Conservation (phyloP, 2,113 vertebrate species). For the Pelodiscus sinensis region DNA sequence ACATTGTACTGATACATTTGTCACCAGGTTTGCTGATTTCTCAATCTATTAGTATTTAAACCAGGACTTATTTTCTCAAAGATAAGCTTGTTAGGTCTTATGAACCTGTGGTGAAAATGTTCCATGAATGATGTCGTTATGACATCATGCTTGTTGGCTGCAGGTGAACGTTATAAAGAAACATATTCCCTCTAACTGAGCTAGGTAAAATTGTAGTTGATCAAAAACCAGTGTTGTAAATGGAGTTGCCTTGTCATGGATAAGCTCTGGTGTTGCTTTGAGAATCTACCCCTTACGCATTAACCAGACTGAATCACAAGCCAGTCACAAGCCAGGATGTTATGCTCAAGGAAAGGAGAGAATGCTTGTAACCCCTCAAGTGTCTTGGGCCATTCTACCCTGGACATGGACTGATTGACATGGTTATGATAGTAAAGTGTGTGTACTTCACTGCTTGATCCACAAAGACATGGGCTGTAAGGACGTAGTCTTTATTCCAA, state of each 20-base stretch:
- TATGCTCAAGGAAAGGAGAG: not conserved
- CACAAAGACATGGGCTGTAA: not conserved
- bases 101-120: not conserved
- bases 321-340: not conserved
- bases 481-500: not conserved
- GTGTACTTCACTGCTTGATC: not conserved
- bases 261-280: not conserved
- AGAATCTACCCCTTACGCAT: not conserved
- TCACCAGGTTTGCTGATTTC: constrained; percentile 49
- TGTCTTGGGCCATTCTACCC: not conserved
- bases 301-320: constrained; percentile 34
- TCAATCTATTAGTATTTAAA: constrained; percentile 23
- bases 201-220: not conserved
- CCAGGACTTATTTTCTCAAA: constrained; percentile 10
- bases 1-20: constrained; percentile 36
- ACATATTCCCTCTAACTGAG: not conserved
- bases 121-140: not conserved
- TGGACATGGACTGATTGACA: not conserved
- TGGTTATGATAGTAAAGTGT: not conserved
- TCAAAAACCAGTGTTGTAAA: not conserved
- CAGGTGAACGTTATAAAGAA: not conserved
- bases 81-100: not conserved
- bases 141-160: accelerated
- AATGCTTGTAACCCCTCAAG: not conserved
- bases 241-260: not conserved